Base-by-base conservation (phyloP, 2,888 invertebrate genomes). In the Bedellia somnulentella region DNA sequence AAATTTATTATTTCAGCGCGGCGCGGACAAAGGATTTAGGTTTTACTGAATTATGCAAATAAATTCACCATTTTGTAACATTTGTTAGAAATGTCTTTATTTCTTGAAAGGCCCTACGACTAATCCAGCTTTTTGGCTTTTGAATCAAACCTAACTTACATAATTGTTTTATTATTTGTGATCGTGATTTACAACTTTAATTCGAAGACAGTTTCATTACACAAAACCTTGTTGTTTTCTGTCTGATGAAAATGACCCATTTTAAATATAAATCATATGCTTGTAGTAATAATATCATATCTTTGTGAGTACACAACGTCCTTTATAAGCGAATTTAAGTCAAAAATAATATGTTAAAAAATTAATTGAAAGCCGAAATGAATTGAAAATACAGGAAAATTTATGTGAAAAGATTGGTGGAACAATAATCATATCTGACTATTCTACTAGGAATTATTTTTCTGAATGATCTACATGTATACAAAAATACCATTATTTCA, bases 11-110 rank as follows among this genome's bases (percentile, higher is more conserved):
- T 68, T 68, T 67, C 45, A 59, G 55, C 56, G 54, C 55, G 53
- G 54, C 48, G 57, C 67, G 67, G 70, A 67, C 70, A 71, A 70
- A 68, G 66, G 71, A 64, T 68, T 71, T 61, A 61, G 67, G 61
- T 66, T 68, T 35, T 62, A 60, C 57, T 59, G 68, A 73, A 66
- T 68, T 73, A 73, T 71, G 70, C 70, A 73, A 73, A 73, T 73
- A 70, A 68, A 71, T 71, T 71, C 70, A 64, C 67, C 67, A 68
- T 67, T 68, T 61, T 66, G 73, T 68, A 71, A 73, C 73, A 73
- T 70, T 73, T 73, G 73, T 70, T 66, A 58, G 57, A 53, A 68
- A 71, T 67, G 70, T 67, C 68, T 68, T 70, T 68, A 70, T 70
- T 68, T 68, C 57, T 70, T 63, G 63, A 63, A 66, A 64, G 58